phyloP scores from a whole-genome alignment of 2,888 invertebrate species.

The Falcaria lacertinaria region DNA sequence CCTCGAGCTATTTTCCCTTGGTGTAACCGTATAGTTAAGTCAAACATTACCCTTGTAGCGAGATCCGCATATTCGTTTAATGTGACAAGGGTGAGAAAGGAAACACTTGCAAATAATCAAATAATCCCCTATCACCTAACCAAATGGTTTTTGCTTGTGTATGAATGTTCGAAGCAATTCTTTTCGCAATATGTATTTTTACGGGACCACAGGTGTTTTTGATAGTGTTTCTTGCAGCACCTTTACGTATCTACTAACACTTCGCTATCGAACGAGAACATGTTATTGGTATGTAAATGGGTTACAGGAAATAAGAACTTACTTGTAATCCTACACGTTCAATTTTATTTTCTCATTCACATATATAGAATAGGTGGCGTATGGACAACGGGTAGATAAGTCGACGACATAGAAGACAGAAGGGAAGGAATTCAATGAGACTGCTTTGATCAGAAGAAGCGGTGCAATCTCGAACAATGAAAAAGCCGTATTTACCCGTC shows the following conservation, averaged over 20 bases:
- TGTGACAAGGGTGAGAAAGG: constrained; percentile 44
- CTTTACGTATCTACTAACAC: constrained; percentile 46
- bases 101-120: constrained; percentile 41
- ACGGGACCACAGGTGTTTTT: constrained; percentile 63
- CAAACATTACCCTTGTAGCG: background rate
- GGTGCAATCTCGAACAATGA: too few species aligned
- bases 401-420: too few species aligned
- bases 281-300: constrained; percentile 1
- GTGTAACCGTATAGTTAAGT: background rate
- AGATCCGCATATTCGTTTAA: constrained; percentile 33
- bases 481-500: too few species aligned
- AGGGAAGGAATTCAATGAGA: too few species aligned
- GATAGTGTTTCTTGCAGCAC: constrained; percentile 47
- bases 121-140: constrained; percentile 36
- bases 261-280: constrained; percentile 33
- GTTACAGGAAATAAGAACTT: background rate
- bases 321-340: background rate
- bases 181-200: constrained; percentile 50
- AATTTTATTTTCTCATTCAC: too few species aligned
- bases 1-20: background rate
- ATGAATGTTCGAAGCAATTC: constrained; percentile 49
- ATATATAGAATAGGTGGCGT: too few species aligned
- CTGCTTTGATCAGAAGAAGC: too few species aligned
- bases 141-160: constrained; percentile 29
- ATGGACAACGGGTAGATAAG: too few species aligned